Evolutionary conservation across 1,140 invertebrate genomes (phyloP).

Genomic region (Aphelinus atriplicis): DNA sequence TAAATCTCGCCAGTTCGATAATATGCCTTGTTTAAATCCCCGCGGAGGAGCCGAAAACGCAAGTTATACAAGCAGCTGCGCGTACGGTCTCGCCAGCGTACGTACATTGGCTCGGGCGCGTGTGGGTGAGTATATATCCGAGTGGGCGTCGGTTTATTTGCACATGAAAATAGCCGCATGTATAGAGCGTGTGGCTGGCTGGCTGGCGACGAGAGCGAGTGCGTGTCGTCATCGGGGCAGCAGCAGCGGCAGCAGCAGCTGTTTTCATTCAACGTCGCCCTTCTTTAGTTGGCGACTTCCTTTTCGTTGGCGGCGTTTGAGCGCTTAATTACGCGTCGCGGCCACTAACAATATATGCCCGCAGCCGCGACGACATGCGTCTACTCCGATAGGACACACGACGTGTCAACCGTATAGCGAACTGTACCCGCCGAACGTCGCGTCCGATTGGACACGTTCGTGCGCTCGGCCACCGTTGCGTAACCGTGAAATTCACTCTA

Average conservation of each 20-base stretch:
- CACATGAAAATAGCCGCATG: conserved; percentile 51
- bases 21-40: too few relatives aligned
- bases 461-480: conserved; percentile 37
- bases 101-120: conserved; percentile 12
- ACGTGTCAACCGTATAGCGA: too few relatives aligned
- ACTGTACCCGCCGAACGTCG: too few relatives aligned
- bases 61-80: too few relatives aligned
- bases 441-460: conserved; percentile 25
- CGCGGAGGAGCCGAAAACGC: too few relatives aligned
- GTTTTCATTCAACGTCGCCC: conserved; percentile 61
- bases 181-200: conserved; percentile 8
- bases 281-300: conserved; percentile 59
- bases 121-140: conserved; percentile 42
- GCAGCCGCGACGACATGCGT: conserved; percentile 31
- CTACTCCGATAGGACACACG: neutral
- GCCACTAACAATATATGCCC: conserved; percentile 11
- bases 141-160: conserved; percentile 45
- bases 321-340: conserved; percentile 30
- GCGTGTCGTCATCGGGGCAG: conserved; percentile 55
- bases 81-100: neutral
- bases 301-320: conserved; percentile 41
- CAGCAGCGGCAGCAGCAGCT: conserved; percentile 50
- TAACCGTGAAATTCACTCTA: conserved; percentile 25
- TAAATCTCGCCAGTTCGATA: too few relatives aligned
- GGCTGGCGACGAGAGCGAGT: neutral